Evolutionary conservation across 2,888 invertebrate genomes (phyloP), one percentile per base, ranked within the genome.

Genomic region (Sphaerophoria rueppellii): DNA sequence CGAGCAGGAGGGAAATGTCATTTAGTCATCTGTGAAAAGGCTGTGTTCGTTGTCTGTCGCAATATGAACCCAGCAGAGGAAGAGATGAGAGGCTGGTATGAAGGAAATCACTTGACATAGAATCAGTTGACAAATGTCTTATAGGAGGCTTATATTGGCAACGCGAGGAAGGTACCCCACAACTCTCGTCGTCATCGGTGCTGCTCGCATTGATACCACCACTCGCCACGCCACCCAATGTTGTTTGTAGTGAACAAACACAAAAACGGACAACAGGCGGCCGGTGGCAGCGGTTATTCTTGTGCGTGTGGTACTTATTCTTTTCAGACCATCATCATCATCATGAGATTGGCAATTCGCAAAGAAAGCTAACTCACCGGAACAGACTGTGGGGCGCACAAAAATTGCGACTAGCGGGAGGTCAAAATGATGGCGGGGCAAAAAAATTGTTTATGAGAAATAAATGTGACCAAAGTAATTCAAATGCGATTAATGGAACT

Each of bases 401-500:
- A 24, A 24, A 24, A 24, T 24, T 37, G 16, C n/a, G 54, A 32
- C 52, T 35, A 34, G 67, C 52, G 11, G 67, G 34, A 50, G 78
- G 57, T 63, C 80, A 80, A 43, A 61, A 63, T 74, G 77, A 77
- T 82, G 75, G 76, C 76, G 24, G 72, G 63, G 4, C 40, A 40
- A 9, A 40, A 40, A 85, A 85, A 85, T 85, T 70, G 76, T 80
- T 85, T 85, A 85, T 85, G 85, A 60, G 81, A 70, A 76, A 85
- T 85, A 85, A 82, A 87, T 87, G 82, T 82, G 86, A 87, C 88
- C 89, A 89, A 89, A 89, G 89, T 89, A 87, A 89, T 90, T 90
- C 90, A 90, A 90, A 90, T 89, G 90, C 89, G 89, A 89, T 89
- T 90, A 89, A 89, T 90, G 90, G 90, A 89, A 90, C 89, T 90